phyloP scores from a whole-genome alignment of 2,113 vertebrate genomes.

The Scomber japonicus region DNA sequence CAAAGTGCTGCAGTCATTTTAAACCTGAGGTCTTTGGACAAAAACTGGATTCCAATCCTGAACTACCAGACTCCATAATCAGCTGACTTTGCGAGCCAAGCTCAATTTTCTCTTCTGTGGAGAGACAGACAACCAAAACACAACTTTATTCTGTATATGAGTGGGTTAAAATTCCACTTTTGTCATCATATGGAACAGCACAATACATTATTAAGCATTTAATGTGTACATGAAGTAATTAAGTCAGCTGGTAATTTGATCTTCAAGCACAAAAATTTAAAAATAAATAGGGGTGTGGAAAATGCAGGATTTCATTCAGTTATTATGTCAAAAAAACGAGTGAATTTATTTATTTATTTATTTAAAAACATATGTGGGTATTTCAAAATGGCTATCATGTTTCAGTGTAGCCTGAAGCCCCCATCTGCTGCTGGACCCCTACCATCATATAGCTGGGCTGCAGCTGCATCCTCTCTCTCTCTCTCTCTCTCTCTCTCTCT shows the following conservation, averaged over 20 bases:
- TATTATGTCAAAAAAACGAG: conserved; percentile 7
- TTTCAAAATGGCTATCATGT: conserved; percentile 71
- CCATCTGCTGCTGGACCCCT: conserved; percentile 77
- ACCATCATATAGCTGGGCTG: conserved; percentile 75
- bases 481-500: conserved; percentile 45
- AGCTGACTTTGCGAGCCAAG: conserved; percentile 19
- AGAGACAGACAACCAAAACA: conserved; percentile 3
- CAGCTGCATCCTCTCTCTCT: conserved; percentile 79
- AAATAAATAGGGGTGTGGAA: conserved; percentile 7
- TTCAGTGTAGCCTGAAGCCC: conserved; percentile 56
- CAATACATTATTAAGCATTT: background rate
- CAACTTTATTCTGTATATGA: background rate
- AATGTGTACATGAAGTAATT: background rate
- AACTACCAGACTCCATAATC: conserved; percentile 30
- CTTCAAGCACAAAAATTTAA: background rate
- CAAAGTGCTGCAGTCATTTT: conserved; percentile 60
- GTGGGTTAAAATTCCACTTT: background rate
- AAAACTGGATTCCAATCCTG: conserved; percentile 49
- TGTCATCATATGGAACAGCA: background rate
- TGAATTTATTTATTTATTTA: conserved; percentile 59
- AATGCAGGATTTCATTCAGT: background rate
- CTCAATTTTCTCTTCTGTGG: background rate
- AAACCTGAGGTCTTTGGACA: conserved; percentile 59
- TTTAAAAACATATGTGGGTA: conserved; percentile 54
- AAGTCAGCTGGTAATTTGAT: too few relatives aligned